Evolutionary conservation across 2,888 invertebrate species (phyloP).

Genomic region (Calliphora vomitoria): DNA sequence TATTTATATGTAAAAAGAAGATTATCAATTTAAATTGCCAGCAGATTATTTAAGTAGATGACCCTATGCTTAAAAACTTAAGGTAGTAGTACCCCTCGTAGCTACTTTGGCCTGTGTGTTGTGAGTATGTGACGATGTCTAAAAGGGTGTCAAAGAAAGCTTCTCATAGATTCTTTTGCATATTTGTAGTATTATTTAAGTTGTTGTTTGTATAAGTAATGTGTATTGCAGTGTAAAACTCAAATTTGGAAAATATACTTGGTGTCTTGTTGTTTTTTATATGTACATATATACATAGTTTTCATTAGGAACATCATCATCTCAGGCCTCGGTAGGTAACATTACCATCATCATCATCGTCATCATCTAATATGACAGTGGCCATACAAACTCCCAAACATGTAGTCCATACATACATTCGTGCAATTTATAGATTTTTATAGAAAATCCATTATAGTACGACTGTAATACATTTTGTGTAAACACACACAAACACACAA

Average conservation of each 20-base stretch:
- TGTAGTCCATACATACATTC: neutral
- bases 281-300: slow-evolving; percentile 1
- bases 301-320: slow-evolving; percentile 32
- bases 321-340: slow-evolving; percentile 25
- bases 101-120: no score
- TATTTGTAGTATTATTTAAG: slow-evolving; percentile 4
- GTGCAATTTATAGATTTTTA: slow-evolving; percentile 21
- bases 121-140: no score
- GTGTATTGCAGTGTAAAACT: slow-evolving; percentile 27
- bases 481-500: neutral
- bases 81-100: no score
- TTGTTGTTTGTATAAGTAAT: neutral
- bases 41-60: no score
- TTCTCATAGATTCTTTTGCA: neutral
- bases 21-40: no score
- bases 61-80: no score
- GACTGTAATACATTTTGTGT: neutral
- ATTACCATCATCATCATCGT: neutral
- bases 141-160: no score
- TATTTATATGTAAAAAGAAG: no score
- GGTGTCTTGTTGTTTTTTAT: neutral
- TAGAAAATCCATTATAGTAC: slow-evolving; percentile 18
- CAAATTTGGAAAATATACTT: slow-evolving; percentile 56
- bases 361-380: slow-evolving; percentile 14
- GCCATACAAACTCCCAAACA: slow-evolving; percentile 5